These are phyloP conservation scores for Ictalurus punctatus DNA, from an alignment of 2,113 vertebrate genomes.

Conservation along the genomic window DNA sequence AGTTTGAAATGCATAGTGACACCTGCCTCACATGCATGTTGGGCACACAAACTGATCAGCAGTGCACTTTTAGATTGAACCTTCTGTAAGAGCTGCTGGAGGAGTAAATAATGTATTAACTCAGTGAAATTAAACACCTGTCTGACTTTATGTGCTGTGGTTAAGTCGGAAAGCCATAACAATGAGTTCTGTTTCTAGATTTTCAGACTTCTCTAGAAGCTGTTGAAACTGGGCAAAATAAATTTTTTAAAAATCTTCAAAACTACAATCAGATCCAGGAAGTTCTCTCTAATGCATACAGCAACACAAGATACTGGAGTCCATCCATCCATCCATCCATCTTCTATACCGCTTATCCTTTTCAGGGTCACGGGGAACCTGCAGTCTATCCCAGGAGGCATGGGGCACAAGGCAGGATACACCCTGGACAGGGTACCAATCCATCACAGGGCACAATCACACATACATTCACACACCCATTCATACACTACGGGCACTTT, in stretches of 20 bases:
- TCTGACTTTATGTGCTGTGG: not conserved
- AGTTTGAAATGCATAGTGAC: not conserved
- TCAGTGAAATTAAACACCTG: not conserved
- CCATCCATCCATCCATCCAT: no score
- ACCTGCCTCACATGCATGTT: not conserved
- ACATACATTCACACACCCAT: no score
- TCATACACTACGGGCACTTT: no score
- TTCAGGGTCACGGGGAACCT: no score
- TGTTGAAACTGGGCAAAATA: not conserved
- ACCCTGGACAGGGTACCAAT: no score
- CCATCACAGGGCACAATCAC: no score
- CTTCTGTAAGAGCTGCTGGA: not conserved
- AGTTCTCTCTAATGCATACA: no score
- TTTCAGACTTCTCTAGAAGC: not conserved
- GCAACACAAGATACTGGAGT: not conserved
- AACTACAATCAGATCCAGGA: not conserved
- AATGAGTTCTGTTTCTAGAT: not conserved
- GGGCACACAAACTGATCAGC: not conserved
- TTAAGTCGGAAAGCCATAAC: not conserved
- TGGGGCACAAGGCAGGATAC: no score
- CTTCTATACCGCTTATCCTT: no score
- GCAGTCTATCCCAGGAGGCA: no score
- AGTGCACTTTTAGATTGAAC: constrained; percentile 1
- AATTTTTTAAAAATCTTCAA: not conserved
- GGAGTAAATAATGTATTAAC: constrained; percentile 2